phyloP scores from a whole-genome alignment of 1,140 invertebrate species.

The Chrysopa pallens region DNA sequence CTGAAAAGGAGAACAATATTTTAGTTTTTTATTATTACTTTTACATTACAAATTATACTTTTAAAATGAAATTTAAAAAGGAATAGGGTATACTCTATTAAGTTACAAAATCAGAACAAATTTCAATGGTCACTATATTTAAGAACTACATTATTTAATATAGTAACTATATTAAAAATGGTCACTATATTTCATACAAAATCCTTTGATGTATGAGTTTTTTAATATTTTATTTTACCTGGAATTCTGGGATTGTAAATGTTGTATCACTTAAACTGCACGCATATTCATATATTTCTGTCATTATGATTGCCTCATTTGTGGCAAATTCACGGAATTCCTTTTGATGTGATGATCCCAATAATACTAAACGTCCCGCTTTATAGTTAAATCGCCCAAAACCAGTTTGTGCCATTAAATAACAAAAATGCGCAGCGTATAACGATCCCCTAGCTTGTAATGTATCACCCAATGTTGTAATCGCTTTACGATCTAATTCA shows the following conservation, averaged over 20 bases:
- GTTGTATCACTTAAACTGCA: conserved; percentile 58
- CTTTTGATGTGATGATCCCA: conserved; percentile 50
- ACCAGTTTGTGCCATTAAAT: conserved; percentile 59
- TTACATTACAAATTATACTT: too few species aligned
- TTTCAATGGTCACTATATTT: neutral
- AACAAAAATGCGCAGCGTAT: conserved; percentile 85
- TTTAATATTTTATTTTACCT: conserved; percentile 27
- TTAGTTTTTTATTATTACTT: too few species aligned
- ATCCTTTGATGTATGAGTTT: too few species aligned
- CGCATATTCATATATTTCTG: conserved; percentile 89
- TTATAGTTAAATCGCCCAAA: neutral
- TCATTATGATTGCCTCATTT: conserved; percentile 77
- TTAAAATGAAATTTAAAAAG: too few species aligned
- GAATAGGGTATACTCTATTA: too few species aligned
- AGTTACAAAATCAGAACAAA: too few species aligned
- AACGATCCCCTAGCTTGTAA: conserved; percentile 49
- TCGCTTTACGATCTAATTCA: conserved; percentile 67
- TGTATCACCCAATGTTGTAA: conserved; percentile 60
- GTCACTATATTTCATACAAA: too few species aligned
- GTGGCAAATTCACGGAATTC: conserved; percentile 51
- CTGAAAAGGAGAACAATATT: conserved; percentile 27
- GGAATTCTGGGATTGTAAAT: conserved; percentile 52
- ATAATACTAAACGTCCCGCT: conserved; percentile 39
- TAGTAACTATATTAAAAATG: neutral
- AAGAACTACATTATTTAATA: neutral